Conservation (phyloP, 2,888 invertebrate species). For the Eudemis profundana region DNA sequence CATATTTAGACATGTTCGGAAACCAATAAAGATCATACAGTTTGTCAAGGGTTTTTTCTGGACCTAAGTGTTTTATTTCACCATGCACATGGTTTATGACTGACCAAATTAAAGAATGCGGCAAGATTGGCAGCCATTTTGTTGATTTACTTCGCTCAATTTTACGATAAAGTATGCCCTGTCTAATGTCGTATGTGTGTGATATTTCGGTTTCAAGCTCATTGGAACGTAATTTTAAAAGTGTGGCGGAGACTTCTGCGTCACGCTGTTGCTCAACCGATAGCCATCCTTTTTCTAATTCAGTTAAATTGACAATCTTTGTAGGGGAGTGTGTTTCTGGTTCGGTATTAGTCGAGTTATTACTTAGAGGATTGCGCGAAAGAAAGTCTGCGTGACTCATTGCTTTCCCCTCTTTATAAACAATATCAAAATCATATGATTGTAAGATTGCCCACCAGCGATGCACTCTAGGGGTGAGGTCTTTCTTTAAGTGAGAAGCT, state of each 20-base stretch:
- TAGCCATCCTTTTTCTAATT: neutral
- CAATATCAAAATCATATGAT: too few species aligned
- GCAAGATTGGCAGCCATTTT: neutral
- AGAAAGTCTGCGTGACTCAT: constrained; percentile 4
- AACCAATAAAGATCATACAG: constrained; percentile 3
- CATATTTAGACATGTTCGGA: constrained; percentile 1
- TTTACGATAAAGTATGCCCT: neutral
- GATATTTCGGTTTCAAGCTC: neutral
- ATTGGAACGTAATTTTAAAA: neutral
- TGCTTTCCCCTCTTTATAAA: neutral
- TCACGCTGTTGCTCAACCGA: neutral
- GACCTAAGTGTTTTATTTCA: constrained; percentile 1
- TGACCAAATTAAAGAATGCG: neutral
- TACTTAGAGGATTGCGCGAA: constrained; percentile 7
- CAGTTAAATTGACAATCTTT: neutral
- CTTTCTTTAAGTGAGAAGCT: neutral
- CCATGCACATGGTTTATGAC: neutral
- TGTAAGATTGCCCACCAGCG: constrained; percentile 1
- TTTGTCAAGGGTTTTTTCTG: neutral
- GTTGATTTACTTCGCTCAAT: neutral
- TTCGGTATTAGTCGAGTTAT: constrained; percentile 2
- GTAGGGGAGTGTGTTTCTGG: neutral
- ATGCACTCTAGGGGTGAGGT: neutral
- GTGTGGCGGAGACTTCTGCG: neutral
- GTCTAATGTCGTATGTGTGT: neutral